A percentile compares a stretch with the other conserved stretches of the same genome.
These are phyloP conservation scores for Morpho helenor DNA, from an alignment of 2,888 invertebrate genomes.

Conservation along the genomic window DNA sequence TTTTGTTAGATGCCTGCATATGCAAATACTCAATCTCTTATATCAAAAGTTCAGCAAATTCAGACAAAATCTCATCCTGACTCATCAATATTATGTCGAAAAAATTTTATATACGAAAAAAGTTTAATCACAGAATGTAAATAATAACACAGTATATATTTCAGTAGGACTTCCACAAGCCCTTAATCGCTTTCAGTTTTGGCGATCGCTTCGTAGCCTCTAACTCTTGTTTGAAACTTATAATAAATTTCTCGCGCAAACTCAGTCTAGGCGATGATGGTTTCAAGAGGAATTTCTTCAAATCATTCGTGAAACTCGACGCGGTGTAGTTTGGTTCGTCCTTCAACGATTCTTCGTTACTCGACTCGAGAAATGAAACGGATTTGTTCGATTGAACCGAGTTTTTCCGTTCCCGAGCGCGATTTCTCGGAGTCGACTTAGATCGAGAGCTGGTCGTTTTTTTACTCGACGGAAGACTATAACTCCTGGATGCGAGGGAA, in stretches of 20 bases:
- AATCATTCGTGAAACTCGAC: constrained; percentile 72
- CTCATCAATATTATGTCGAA: constrained; percentile 3
- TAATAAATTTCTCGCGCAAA: constrained; percentile 69
- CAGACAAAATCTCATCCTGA: background rate
- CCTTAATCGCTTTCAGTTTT: constrained; percentile 70
- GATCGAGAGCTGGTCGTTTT: constrained; percentile 36
- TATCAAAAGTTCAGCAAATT: no score
- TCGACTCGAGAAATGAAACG: constrained; percentile 70
- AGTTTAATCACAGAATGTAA: constrained; percentile 10
- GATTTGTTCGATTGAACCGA: constrained; percentile 73
- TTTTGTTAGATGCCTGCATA: no score
- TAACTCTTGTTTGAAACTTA: constrained; percentile 69
- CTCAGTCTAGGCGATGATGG: constrained; percentile 66
- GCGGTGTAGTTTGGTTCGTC: constrained; percentile 74
- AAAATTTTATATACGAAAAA: constrained; percentile 15
- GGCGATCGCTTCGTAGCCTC: constrained; percentile 69
- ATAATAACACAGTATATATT: constrained; percentile 8
- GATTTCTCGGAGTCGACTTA: constrained; percentile 38
- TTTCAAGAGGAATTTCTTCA: constrained; percentile 68
- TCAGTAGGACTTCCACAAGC: constrained; percentile 74
- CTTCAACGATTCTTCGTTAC: constrained; percentile 58
- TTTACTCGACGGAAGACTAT: constrained; percentile 46
- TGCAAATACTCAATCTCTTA: no score
- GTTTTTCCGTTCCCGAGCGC: constrained; percentile 52
- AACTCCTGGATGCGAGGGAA: constrained; percentile 58